Evolutionary conservation across 2,888 invertebrate genomes (phyloP).

Genomic region (Noctua comes): DNA sequence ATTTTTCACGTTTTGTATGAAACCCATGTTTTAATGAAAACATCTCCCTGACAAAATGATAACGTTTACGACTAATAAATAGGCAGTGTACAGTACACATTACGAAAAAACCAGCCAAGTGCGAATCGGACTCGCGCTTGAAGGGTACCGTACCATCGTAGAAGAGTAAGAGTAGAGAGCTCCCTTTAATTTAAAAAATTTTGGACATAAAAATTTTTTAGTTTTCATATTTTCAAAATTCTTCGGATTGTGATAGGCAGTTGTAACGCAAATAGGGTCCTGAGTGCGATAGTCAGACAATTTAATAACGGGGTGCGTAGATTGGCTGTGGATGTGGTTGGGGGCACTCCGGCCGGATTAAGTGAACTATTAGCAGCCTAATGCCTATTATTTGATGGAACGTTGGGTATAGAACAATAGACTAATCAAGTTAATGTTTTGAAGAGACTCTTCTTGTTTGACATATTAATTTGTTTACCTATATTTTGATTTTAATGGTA

Average conservation of each 20-base stretch:
- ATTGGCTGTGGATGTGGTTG: neutral
- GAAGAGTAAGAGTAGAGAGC: too few species aligned
- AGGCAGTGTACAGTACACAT: neutral
- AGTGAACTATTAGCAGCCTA: neutral
- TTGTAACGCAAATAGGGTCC: neutral
- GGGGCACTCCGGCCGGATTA: constrained; percentile 5
- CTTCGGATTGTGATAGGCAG: neutral
- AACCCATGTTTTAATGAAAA: neutral
- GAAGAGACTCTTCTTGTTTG: neutral
- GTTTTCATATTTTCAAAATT: neutral
- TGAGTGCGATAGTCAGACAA: constrained; percentile 25
- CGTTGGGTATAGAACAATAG: neutral
- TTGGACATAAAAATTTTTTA: too few species aligned
- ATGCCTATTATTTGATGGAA: neutral
- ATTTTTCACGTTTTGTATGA: neutral
- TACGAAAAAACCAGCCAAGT: neutral
- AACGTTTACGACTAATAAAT: too few species aligned
- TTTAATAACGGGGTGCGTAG: constrained; percentile 29
- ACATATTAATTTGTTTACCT: neutral
- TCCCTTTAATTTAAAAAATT: too few species aligned
- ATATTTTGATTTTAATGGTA: neutral
- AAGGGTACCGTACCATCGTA: too few species aligned
- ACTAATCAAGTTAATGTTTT: neutral
- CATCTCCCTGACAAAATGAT: neutral
- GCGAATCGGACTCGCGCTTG: too few species aligned